Evolutionary conservation across 2,797 vertebrate species (phyloP).

Genomic region (Semaprochilodus insignis): DNA sequence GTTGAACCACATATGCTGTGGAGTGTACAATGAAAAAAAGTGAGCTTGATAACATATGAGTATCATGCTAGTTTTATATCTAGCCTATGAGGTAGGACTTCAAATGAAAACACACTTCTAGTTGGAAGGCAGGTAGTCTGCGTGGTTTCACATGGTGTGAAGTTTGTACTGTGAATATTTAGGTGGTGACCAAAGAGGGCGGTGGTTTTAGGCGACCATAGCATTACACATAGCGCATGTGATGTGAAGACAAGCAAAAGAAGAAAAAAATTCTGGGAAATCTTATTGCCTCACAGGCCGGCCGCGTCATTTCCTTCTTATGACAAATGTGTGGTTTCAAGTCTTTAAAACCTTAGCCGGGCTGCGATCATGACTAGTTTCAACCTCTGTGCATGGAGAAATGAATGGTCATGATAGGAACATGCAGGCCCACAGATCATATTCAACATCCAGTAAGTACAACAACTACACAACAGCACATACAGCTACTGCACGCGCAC

Average conservation of each 20-base stretch:
- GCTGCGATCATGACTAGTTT: constrained; percentile 76
- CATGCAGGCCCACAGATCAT: constrained; percentile 70
- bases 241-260: constrained; percentile 52
- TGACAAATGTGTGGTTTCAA: constrained; percentile 81
- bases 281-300: constrained; percentile 77
- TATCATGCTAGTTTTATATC: neutral
- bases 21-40: neutral
- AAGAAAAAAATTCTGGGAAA: constrained; percentile 79
- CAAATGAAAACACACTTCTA: too few species aligned
- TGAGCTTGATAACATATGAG: neutral
- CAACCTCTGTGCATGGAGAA: constrained; percentile 67
- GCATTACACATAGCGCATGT: constrained; percentile 61
- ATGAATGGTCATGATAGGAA: constrained; percentile 82
- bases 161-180: neutral
- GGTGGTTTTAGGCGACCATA: constrained; percentile 9
- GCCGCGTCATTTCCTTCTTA: constrained; percentile 80
- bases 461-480: constrained; percentile 26
- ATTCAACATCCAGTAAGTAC: constrained; percentile 76
- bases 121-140: neutral
- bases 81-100: neutral
- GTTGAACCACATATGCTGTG: too few species aligned
- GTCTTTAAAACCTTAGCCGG: constrained; percentile 76
- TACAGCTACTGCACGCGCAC: constrained; percentile 12
- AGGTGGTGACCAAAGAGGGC: constrained; percentile 44
- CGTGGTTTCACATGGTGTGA: neutral